Evolutionary conservation across 1,140 invertebrate genomes (phyloP), one percentile per base, ranked within the genome.

Genomic region (Copidosoma floridanum): DNA sequence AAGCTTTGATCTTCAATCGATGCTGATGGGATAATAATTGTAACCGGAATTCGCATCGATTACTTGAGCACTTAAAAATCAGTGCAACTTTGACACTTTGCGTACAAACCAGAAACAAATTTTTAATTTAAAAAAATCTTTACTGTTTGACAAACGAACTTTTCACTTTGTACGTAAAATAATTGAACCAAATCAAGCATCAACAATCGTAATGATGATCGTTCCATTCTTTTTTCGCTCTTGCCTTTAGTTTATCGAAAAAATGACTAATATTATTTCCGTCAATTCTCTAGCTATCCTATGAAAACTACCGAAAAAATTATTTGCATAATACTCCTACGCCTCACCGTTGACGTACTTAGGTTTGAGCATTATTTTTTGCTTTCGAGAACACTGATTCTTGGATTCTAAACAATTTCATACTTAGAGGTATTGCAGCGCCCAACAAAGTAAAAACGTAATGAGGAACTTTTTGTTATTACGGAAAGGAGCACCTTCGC

Each of bases 401-500:
- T 26, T 20, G 23, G 6, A 5, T 40, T 24, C 48, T 35, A 55
- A 55, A 50, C 20, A 21, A 32, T 54, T 44, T 8, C n/a, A n/a
- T n/a, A n/a, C n/a, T n/a, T n/a, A n/a, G n/a, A n/a, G 26, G 40
- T 41, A 50, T 55, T 50, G 46, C 23, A 50, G 26, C 18, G 44
- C 21, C 12, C 44, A 44, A n/a, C n/a, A n/a, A n/a, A 59, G 40
- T 59, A 29, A 52, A 60, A 48, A 61, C 32, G 40, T 20, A 61
- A 61, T 35, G 8, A 61, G 52, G 52, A 61, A 61, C 58, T 55
- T 55, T 55, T 50, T n/a, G n/a, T n/a, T n/a, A n/a, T n/a, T 23
- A 61, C 21, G 20, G 44, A 41, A 55, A 48, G 20, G 24, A 61
- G 51, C 43, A 54, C 43, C 44, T 21, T 4, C 6, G 23, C 48